phyloP scores from a whole-genome alignment of 2,888 invertebrate species.

The Venusia cambrica region DNA sequence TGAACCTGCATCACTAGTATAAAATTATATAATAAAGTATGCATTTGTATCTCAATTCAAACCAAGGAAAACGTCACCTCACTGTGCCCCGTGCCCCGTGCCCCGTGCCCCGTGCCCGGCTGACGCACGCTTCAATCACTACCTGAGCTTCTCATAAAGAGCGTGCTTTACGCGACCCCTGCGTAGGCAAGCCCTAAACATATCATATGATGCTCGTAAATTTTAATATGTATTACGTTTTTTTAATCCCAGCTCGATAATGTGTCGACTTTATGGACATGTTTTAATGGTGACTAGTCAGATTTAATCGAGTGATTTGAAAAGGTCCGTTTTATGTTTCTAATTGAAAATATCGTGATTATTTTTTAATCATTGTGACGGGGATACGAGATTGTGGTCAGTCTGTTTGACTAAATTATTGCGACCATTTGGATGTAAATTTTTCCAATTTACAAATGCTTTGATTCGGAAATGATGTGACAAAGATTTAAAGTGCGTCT shows the following conservation, averaged over 20 bases:
- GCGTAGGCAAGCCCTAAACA: conserved; percentile 18
- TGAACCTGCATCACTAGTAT: too few relatives aligned
- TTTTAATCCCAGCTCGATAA: conserved; percentile 23
- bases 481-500: too few relatives aligned
- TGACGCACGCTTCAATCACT: conserved; percentile 10
- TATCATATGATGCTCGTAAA: conserved; percentile 19
- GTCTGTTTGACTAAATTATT: neutral
- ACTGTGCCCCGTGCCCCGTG: too few relatives aligned
- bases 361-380: conserved; percentile 10
- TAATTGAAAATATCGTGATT: conserved; percentile 19
- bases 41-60: too few relatives aligned
- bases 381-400: neutral
- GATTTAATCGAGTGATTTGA: conserved; percentile 15
- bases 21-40: too few relatives aligned
- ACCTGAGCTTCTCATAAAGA: conserved; percentile 14
- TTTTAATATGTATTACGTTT: conserved; percentile 21
- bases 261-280: conserved; percentile 25
- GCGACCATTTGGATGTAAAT: too few relatives aligned
- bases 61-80: too few relatives aligned
- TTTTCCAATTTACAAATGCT: too few relatives aligned
- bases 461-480: too few relatives aligned
- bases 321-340: conserved; percentile 7
- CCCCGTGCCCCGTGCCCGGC: too few relatives aligned
- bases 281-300: conserved; percentile 4
- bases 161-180: conserved; percentile 12